A percentile compares a stretch with the other conserved stretches of the same genome.
phyloP scores from a whole-genome alignment of 2,797 vertebrate genomes.

The Pseudotriccus pelzelni region DNA sequence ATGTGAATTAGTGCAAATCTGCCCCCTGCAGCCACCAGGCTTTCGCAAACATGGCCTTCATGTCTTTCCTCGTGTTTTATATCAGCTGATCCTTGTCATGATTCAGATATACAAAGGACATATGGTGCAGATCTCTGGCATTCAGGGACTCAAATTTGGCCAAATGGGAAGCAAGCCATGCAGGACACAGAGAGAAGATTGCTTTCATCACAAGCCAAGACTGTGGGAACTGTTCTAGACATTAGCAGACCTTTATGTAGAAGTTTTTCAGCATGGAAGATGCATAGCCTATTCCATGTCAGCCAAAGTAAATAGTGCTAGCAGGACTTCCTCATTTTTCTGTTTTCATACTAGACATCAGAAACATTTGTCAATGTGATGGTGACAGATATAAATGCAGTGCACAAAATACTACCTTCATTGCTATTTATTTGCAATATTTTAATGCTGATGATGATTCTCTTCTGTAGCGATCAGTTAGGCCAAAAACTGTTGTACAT shows the following conservation, averaged over 20 bases:
- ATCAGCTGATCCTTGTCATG: conserved; percentile 51
- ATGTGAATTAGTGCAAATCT: conserved; percentile 42
- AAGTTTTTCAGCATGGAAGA: conserved; percentile 16
- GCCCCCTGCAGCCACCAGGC: conserved; percentile 22
- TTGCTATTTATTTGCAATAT: not conserved
- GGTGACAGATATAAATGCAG: not conserved
- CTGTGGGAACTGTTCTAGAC: conserved; percentile 42
- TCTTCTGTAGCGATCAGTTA: not conserved
- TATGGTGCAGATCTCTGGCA: conserved; percentile 14
- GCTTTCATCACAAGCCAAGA: conserved; percentile 61
- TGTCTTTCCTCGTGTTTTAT: conserved; percentile 19
- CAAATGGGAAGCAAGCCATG: conserved; percentile 33
- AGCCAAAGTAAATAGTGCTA: conserved; percentile 53
- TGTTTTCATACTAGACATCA: conserved; percentile 7
- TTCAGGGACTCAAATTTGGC: not conserved
- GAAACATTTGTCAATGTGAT: not conserved
- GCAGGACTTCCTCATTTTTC: conserved; percentile 11
- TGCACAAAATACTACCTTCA: not conserved
- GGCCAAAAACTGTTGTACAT: not conserved
- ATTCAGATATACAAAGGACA: conserved; percentile 44
- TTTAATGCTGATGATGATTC: not conserved
- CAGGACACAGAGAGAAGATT: conserved; percentile 13
- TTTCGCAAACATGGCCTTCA: not conserved
- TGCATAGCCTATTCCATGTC: not conserved
- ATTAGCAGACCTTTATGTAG: conserved; percentile 20